Conservation (phyloP, 2,797 vertebrate genomes). For the Acomys russatus region DNA sequence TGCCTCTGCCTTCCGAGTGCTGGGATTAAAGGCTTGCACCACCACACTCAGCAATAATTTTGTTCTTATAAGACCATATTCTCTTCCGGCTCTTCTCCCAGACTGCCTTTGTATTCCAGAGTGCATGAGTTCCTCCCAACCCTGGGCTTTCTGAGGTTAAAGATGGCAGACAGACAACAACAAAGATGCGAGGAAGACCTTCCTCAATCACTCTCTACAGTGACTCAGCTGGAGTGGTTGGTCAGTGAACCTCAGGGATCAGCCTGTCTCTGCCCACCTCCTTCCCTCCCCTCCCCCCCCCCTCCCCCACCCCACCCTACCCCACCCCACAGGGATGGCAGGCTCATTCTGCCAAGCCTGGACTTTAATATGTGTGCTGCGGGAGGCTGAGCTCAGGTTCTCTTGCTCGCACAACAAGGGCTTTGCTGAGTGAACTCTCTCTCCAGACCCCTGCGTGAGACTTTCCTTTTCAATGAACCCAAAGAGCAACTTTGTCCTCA, state of each 20-base stretch:
- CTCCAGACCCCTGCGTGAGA: not conserved
- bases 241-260: not conserved
- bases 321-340: not conserved
- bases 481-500: not conserved
- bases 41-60: too few relatives aligned
- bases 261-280: not conserved
- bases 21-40: too few relatives aligned
- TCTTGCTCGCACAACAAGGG: not conserved
- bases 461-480: constrained; percentile 10
- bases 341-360: too few relatives aligned
- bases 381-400: not conserved
- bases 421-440: not conserved
- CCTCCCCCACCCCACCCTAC: too few relatives aligned
- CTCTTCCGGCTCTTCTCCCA: not conserved
- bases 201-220: not conserved
- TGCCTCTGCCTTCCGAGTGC: too few relatives aligned
- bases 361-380: not conserved
- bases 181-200: too few relatives aligned
- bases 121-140: not conserved
- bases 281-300: too few relatives aligned
- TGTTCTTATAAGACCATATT: not conserved
- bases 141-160: not conserved
- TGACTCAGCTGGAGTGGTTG: not conserved
- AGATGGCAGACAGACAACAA: too few relatives aligned
- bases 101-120: not conserved